These are phyloP conservation scores for Dicrostonyx torquatus DNA, from an alignment of 2,797 vertebrate species.

Conservation along the genomic window DNA sequence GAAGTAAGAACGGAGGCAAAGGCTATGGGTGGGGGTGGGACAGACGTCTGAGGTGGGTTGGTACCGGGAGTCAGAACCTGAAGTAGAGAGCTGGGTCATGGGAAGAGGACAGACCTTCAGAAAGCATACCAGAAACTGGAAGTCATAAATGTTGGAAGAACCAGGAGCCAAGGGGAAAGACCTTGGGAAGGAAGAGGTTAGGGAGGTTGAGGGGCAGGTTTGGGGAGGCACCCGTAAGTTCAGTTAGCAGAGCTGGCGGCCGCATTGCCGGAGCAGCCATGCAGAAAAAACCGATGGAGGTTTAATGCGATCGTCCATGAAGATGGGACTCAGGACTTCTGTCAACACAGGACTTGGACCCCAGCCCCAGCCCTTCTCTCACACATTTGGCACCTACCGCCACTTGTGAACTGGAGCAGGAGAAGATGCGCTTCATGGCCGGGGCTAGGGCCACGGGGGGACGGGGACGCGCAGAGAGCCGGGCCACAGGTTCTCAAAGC, in stretches of 20 bases:
- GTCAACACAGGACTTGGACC: neutral
- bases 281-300: neutral
- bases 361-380: neutral
- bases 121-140: conserved; percentile 7
- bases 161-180: neutral
- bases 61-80: neutral
- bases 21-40: neutral
- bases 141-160: neutral
- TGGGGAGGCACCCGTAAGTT: neutral
- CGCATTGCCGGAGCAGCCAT: neutral
- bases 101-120: neutral
- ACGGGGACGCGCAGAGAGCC: conserved; percentile 66
- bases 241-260: neutral
- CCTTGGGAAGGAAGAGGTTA: neutral
- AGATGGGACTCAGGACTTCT: neutral
- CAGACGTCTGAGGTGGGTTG: neutral
- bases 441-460: conserved; percentile 55
- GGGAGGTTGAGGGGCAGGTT: neutral
- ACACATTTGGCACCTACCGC: conserved; percentile 80
- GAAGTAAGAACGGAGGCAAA: neutral
- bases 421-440: conserved; percentile 86
- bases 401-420: conserved; percentile 85
- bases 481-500: conserved; percentile 46
- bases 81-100: neutral
- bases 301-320: neutral